Percentiles rank a stretch among this genome's conserved stretches.
Conservation (phyloP, 2,113 vertebrate genomes). For the Furnarius figulus region DNA sequence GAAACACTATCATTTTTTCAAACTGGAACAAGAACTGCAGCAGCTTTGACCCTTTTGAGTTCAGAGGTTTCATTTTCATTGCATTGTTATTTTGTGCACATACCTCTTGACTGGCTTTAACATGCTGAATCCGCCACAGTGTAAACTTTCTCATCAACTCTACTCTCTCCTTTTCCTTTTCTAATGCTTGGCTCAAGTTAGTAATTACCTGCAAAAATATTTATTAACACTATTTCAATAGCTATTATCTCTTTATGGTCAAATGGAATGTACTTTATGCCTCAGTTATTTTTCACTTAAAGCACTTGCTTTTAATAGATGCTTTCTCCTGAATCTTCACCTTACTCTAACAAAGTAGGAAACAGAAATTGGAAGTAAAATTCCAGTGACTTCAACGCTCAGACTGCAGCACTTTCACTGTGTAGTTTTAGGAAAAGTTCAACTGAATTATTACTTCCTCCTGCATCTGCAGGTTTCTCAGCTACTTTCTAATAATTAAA, state of each 20-base stretch:
- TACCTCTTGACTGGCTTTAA: slow-evolving; percentile 86
- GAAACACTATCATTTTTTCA: not conserved
- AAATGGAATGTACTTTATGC: not conserved
- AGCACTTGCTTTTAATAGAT: not conserved
- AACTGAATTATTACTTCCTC: not conserved
- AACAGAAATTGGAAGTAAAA: not conserved
- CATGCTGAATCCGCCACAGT: slow-evolving; percentile 85
- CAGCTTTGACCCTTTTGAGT: not conserved
- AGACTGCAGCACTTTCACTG: not conserved
- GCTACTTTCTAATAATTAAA: not conserved
- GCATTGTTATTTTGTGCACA: not conserved
- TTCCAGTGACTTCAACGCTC: not conserved
- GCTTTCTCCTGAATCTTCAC: not conserved
- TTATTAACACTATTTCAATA: not conserved
- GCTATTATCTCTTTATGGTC: not conserved
- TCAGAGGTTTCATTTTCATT: not conserved
- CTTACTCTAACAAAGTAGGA: not conserved
- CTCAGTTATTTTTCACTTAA: not conserved
- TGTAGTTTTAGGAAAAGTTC: not conserved
- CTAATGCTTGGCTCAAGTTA: slow-evolving; percentile 84
- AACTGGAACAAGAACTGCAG: not conserved
- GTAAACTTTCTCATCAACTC: slow-evolving; percentile 89
- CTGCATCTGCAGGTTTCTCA: not conserved
- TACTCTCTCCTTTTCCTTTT: slow-evolving; percentile 86
- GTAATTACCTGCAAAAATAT: slow-evolving; percentile 82